Percentiles rank a stretch among this genome's conserved stretches.
phyloP scores from a whole-genome alignment of 2,113 vertebrate genomes.

The Alethe diademata region DNA sequence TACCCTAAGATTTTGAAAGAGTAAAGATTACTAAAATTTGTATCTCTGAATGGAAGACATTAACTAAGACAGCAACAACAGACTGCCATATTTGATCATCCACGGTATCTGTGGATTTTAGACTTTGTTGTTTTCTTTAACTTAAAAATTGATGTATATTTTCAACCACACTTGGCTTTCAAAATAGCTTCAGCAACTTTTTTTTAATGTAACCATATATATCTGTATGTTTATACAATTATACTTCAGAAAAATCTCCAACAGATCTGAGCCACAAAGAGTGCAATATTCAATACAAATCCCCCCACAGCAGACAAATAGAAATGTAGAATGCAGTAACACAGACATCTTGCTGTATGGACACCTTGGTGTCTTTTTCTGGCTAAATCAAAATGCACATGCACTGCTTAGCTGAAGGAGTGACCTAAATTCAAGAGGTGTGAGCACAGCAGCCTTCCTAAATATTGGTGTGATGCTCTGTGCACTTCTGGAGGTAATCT shows the following conservation, averaged over 20 bases:
- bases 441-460: background rate
- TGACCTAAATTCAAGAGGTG: background rate
- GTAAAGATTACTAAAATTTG: background rate
- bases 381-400: background rate
- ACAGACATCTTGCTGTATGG: background rate
- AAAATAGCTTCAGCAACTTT: background rate
- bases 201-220: background rate
- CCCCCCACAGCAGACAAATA: background rate
- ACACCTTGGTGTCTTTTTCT: background rate
- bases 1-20: background rate
- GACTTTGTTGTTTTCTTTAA: background rate
- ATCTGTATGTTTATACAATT: background rate
- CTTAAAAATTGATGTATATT: background rate
- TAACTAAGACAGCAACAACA: background rate
- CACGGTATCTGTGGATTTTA: background rate
- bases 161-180: background rate
- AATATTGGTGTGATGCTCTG: background rate
- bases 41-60: background rate
- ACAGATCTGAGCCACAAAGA: background rate
- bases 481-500: conserved; percentile 41
- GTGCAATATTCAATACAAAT: background rate
- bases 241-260: background rate
- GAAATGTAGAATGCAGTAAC: background rate
- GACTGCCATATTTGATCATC: background rate
- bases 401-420: background rate